Conservation (phyloP, 2,888 invertebrate species). For the Drosophila gaucha region DNA sequence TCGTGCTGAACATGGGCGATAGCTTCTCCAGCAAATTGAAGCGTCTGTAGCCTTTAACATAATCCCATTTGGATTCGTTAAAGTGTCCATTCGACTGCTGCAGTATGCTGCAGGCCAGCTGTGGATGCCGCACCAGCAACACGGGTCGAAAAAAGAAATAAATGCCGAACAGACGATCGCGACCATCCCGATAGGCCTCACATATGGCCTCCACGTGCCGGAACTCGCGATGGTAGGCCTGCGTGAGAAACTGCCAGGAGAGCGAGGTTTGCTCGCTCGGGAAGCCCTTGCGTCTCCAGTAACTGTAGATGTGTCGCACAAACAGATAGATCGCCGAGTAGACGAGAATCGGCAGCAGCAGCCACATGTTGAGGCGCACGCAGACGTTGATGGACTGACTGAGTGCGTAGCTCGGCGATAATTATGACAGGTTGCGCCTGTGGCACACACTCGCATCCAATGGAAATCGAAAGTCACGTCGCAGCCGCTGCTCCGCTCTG, state of each 20-base stretch:
- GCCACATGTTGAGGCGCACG: slow-evolving; percentile 73
- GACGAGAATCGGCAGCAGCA: slow-evolving; percentile 76
- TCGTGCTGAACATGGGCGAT: slow-evolving; percentile 88
- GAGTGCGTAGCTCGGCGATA: slow-evolving; percentile 52
- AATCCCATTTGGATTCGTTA: slow-evolving; percentile 87
- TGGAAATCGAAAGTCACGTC: slow-evolving; percentile 72
- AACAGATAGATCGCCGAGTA: slow-evolving; percentile 68
- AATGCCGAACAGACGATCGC: slow-evolving; percentile 86
- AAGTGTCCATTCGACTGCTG: slow-evolving; percentile 88
- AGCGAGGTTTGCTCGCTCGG: slow-evolving; percentile 69
- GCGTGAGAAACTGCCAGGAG: slow-evolving; percentile 63
- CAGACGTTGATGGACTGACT: slow-evolving; percentile 54
- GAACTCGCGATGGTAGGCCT: slow-evolving; percentile 78
- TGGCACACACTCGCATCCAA: slow-evolving; percentile 32
- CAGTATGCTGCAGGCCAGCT: slow-evolving; percentile 87
- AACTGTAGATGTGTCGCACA: slow-evolving; percentile 80
- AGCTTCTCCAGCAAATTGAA: slow-evolving; percentile 87
- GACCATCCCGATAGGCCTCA: slow-evolving; percentile 75
- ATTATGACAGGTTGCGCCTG: slow-evolving; percentile 67
- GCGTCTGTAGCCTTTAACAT: slow-evolving; percentile 86
- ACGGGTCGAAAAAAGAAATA: slow-evolving; percentile 88
- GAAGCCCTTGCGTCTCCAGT: slow-evolving; percentile 81
- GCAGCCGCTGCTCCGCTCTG: slow-evolving; percentile 11
- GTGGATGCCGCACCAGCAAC: slow-evolving; percentile 87
- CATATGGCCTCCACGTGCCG: slow-evolving; percentile 74